Base-by-base conservation (phyloP, 2,113 vertebrate species). In the Zosterops pallidus region DNA sequence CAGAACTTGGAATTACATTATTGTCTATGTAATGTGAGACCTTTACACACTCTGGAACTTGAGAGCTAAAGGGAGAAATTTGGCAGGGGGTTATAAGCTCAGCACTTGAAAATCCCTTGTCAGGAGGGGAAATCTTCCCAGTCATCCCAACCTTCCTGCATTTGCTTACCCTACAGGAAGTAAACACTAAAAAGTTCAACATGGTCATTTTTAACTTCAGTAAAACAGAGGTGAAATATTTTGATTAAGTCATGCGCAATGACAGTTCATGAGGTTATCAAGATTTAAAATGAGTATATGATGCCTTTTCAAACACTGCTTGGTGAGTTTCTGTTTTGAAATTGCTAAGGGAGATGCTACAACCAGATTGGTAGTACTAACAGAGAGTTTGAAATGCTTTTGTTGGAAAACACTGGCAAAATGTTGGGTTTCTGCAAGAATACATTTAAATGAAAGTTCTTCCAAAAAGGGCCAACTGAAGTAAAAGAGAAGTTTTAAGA, bases 11-110 rank as follows among this genome's bases (percentile, higher is more conserved):
- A 24, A 37, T 41, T 52, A 37, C 44, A 9, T 92, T 26, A 10
- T 59, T 52, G 13, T 55, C 19, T 26, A 2, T 0, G 0, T 44
- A 26, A 39, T 4, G 28, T 33, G 49, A 2, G 4, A 64, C 39
- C 44, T 90, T 60, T 80, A 29, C 28, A 17, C 3, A 0, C 57
- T 79, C 23, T 52, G 28, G 22, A 59, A 19, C 78, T 79, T 60
- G 57, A 83, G 26, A 52, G 26, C 57, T 81, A 24, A 70, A 72
- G 16, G 29, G 44, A 82, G 68, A 9, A 7, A 0, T 59, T 72
- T 14, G 12, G 12, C 39, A 39, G 9, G 35, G 33, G 5, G 1
- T 21, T 57, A 0, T 60, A 77, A 70, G 5, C 13, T 37, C 39
- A 19, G 12, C 1, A 2, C 15, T 68, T 88, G 24, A 64, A 80